Evolutionary conservation across 2,888 invertebrate genomes (phyloP).

Genomic region (Zaprionus bogoriensis): DNA sequence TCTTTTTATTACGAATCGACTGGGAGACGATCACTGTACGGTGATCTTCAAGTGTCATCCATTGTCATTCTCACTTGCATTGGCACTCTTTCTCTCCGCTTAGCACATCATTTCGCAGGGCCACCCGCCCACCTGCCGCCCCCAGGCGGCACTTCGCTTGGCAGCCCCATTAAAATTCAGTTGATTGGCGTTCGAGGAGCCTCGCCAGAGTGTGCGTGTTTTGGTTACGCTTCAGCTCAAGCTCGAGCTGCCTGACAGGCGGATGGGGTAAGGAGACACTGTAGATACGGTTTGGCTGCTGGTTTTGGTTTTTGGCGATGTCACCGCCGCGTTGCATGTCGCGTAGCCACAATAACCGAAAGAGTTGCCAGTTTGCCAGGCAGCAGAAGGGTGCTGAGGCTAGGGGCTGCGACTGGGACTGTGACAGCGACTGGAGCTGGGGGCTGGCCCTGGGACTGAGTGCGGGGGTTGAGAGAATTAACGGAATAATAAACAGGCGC

Average conservation of each 20-base stretch:
- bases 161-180: conserved; percentile 44
- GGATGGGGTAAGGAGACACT: background rate
- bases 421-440: background rate
- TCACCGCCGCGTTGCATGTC: conserved; percentile 77
- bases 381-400: background rate
- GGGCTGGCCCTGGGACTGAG: background rate
- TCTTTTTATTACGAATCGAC: no score
- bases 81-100: no score
- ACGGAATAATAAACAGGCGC: conserved; percentile 80
- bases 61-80: no score
- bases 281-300: conserved; percentile 2
- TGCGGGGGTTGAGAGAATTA: conserved; percentile 57
- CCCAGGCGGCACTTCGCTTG: background rate
- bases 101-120: no score
- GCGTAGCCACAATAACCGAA: conserved; percentile 55
- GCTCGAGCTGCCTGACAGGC: background rate
- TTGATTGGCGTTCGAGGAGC: conserved; percentile 46
- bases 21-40: no score
- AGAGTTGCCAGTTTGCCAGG: conserved; percentile 33
- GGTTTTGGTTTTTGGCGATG: conserved; percentile 66
- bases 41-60: no score
- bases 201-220: conserved; percentile 50
- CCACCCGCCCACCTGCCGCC: background rate
- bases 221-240: conserved; percentile 39
- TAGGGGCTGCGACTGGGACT: background rate